These are phyloP conservation scores for Protobothrops mucrosquamatus DNA, from an alignment of 2,113 vertebrate genomes.

Conservation along the genomic window DNA sequence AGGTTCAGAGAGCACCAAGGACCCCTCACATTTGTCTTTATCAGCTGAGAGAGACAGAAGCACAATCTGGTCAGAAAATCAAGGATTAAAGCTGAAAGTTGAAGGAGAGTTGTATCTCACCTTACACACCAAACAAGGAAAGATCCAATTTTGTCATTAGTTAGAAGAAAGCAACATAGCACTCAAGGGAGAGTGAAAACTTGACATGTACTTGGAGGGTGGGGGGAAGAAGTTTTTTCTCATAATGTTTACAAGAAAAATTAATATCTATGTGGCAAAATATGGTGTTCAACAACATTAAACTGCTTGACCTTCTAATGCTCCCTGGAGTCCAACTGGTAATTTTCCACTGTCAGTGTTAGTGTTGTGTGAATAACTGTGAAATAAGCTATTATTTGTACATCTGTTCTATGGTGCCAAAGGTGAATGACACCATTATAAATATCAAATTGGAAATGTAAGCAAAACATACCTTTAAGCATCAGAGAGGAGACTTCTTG, in stretches of 20 bases:
- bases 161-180: not conserved
- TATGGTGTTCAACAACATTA: not conserved
- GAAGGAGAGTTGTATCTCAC: not conserved
- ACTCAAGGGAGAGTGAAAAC: not conserved
- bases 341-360: slow-evolving; percentile 31
- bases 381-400: slow-evolving; percentile 37
- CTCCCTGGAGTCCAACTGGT: slow-evolving; percentile 27
- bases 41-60: too few species aligned
- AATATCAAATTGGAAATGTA: slow-evolving; percentile 33
- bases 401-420: slow-evolving; percentile 18
- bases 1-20: not conserved
- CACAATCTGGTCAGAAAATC: not conserved
- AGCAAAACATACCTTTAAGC: not conserved
- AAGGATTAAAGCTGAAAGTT: too few species aligned
- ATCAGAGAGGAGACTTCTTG: not conserved
- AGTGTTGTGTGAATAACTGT: slow-evolving; percentile 18
- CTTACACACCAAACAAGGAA: not conserved
- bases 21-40: not conserved
- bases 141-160: not conserved
- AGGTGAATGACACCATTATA: slow-evolving; percentile 25
- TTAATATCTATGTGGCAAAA: slow-evolving; percentile 42
- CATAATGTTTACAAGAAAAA: slow-evolving; percentile 28
- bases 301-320: not conserved
- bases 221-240: slow-evolving; percentile 21
- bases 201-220: not conserved